A percentile compares a stretch with the other conserved stretches of the same genome.
Conservation (phyloP, 2,113 vertebrate genomes). For the Elaphurus davidianus region DNA sequence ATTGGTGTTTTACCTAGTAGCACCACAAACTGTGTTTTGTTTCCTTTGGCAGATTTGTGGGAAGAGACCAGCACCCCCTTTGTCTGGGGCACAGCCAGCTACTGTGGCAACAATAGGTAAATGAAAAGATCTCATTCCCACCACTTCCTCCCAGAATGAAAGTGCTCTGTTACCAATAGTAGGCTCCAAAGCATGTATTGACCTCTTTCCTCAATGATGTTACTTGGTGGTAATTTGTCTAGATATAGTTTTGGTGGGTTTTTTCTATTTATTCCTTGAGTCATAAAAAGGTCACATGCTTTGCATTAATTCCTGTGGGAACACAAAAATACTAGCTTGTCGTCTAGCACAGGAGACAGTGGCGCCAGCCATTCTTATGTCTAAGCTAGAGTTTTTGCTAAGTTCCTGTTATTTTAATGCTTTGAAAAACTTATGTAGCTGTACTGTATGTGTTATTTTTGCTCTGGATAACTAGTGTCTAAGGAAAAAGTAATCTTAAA, state of each 20-base stretch:
- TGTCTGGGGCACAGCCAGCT: slow-evolving; percentile 72
- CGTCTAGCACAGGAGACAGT: not conserved
- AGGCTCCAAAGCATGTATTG: not conserved
- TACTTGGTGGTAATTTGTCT: not conserved
- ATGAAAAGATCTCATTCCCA: not conserved
- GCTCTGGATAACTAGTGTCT: not conserved
- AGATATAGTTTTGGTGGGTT: not conserved
- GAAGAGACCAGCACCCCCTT: slow-evolving; percentile 72
- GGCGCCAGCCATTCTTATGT: not conserved
- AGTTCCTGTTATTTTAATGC: slow-evolving; percentile 24
- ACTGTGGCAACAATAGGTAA: slow-evolving; percentile 72
- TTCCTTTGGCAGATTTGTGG: slow-evolving; percentile 74
- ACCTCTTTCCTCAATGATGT: slow-evolving; percentile 4
- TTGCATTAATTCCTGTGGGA: not conserved
- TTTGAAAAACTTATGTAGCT: slow-evolving; percentile 18
- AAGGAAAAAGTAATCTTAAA: not conserved
- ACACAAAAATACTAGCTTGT: slow-evolving; percentile 16
- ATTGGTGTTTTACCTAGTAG: slow-evolving; percentile 17
- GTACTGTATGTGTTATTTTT: slow-evolving; percentile 2
- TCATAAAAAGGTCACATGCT: slow-evolving; percentile 8
- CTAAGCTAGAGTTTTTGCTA: slow-evolving; percentile 31
- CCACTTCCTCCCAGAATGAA: not conserved
- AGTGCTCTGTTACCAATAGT: not conserved
- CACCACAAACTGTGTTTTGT: slow-evolving; percentile 38
- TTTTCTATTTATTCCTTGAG: slow-evolving; percentile 19